These are phyloP conservation scores for Corythornis vintsioides DNA, from an alignment of 2,113 vertebrate genomes.

Conservation along the genomic window DNA sequence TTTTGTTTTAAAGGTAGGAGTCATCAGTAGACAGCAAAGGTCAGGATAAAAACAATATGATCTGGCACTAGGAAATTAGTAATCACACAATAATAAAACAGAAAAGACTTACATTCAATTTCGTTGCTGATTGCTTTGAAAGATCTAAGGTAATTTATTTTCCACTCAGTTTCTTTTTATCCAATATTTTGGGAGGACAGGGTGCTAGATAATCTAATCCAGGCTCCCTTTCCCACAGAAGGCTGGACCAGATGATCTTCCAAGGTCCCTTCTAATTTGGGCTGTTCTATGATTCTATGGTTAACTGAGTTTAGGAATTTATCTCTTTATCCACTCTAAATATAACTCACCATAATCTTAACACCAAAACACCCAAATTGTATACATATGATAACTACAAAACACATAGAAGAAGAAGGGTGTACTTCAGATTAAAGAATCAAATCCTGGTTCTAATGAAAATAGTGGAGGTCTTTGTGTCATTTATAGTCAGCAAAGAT, in stretches of 20 bases:
- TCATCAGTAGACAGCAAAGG: background rate
- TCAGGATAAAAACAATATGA: background rate
- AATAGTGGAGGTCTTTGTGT: background rate
- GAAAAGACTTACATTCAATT: background rate
- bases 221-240: background rate
- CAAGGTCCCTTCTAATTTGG: background rate
- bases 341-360: background rate
- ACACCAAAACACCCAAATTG: background rate
- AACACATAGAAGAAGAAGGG: background rate
- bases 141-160: background rate
- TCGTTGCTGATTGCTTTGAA: background rate
- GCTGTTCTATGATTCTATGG: background rate
- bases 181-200: background rate
- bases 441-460: background rate
- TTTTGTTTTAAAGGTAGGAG: background rate
- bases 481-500: background rate
- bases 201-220: background rate
- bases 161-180: background rate
- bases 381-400: background rate
- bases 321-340: background rate
- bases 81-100: background rate
- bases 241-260: background rate
- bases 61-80: background rate
- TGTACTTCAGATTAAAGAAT: background rate
- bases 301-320: background rate